Percentiles rank a stretch among this genome's conserved stretches.
Conservation (phyloP, 2,113 vertebrate species). For the Sylvilagus bachmani region DNA sequence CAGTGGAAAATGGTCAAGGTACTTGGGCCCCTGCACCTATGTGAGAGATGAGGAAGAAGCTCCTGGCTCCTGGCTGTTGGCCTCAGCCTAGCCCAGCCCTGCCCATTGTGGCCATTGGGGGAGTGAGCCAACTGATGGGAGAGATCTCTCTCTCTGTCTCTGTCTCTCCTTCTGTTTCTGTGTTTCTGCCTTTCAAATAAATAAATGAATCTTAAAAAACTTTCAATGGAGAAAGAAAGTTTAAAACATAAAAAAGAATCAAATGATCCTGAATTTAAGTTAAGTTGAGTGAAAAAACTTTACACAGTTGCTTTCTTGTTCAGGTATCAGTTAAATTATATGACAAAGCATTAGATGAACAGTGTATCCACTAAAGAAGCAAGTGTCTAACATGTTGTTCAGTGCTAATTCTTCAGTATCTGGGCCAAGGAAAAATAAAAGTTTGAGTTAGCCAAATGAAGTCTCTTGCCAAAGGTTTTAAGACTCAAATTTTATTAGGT, state of each 20-base stretch:
- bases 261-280: slow-evolving; percentile 45
- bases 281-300: neutral
- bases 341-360: slow-evolving; percentile 14
- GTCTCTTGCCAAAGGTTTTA: slow-evolving; percentile 68
- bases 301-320: slow-evolving; percentile 48
- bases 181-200: too few relatives aligned
- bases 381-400: slow-evolving; percentile 21
- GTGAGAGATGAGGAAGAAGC: too few relatives aligned
- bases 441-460: slow-evolving; percentile 3
- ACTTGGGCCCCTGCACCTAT: too few relatives aligned
- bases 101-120: too few relatives aligned
- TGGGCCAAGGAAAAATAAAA: slow-evolving; percentile 13
- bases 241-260: neutral
- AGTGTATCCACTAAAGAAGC: slow-evolving; percentile 13
- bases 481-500: slow-evolving; percentile 60
- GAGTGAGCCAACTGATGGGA: too few relatives aligned
- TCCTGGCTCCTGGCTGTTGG: too few relatives aligned
- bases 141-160: too few relatives aligned
- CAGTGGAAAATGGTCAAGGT: too few relatives aligned
- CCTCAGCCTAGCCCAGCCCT: too few relatives aligned
- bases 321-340: slow-evolving; percentile 35
- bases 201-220: too few relatives aligned
- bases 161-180: too few relatives aligned
- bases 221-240: too few relatives aligned
- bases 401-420: slow-evolving; percentile 30